phyloP scores from a whole-genome alignment of 2,797 vertebrate species.

The Danio aesculapii region DNA sequence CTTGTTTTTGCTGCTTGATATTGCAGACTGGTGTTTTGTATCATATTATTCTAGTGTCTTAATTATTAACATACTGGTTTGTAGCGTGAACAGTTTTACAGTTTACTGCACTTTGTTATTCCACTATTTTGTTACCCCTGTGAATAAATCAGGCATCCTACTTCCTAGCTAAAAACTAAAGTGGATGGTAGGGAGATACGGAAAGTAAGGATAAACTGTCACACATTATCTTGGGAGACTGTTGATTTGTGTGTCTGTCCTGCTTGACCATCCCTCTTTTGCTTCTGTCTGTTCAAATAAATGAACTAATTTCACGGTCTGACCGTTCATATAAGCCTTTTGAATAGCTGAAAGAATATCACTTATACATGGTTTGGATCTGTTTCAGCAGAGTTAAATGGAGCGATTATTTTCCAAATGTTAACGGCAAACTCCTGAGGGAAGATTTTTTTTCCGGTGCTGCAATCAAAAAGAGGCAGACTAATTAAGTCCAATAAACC shows the following conservation, averaged over 20 bases:
- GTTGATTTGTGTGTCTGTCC: slow-evolving; percentile 67
- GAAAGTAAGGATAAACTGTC: neutral
- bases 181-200: neutral
- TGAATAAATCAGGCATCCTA: too few relatives aligned
- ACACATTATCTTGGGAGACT: slow-evolving; percentile 59
- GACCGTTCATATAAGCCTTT: slow-evolving; percentile 69
- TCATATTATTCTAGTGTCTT: too few relatives aligned
- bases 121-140: too few relatives aligned
- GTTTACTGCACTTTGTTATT: too few relatives aligned
- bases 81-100: too few relatives aligned
- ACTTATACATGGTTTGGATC: slow-evolving; percentile 63
- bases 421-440: slow-evolving; percentile 51
- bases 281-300: slow-evolving; percentile 70
- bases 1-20: too few relatives aligned
- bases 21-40: too few relatives aligned
- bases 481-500: slow-evolving; percentile 46
- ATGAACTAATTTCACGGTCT: slow-evolving; percentile 78
- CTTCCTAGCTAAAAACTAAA: too few relatives aligned
- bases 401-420: slow-evolving; percentile 58
- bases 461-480: slow-evolving; percentile 33
- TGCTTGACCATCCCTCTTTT: slow-evolving; percentile 58
- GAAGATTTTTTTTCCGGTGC: slow-evolving; percentile 24
- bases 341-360: slow-evolving; percentile 62
- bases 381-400: slow-evolving; percentile 61
- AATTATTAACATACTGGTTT: too few relatives aligned